These are phyloP conservation scores for Kradibia gibbosae DNA, from an alignment of 1,140 invertebrate genomes.

Conservation along the genomic window DNA sequence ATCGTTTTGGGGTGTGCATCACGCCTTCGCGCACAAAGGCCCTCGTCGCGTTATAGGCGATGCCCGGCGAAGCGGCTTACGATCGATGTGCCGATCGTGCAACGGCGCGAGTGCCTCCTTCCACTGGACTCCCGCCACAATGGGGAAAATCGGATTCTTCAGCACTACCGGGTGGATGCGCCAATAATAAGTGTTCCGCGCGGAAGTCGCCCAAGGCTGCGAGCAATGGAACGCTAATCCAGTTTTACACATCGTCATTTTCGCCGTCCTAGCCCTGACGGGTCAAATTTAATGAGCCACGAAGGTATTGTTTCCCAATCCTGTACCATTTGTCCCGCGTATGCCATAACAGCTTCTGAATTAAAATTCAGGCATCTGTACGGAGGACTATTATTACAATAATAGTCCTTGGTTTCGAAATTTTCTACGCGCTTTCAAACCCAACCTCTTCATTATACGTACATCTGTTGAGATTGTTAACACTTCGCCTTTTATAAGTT, in stretches of 20 bases:
- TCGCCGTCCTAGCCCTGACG: background rate
- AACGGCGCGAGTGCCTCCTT: slow-evolving; percentile 13
- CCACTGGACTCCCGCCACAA: background rate
- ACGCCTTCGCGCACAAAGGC: slow-evolving; percentile 16
- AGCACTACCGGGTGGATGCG: background rate
- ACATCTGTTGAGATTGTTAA: background rate
- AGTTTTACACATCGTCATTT: background rate
- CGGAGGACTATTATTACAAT: no score
- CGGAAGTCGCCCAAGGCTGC: background rate
- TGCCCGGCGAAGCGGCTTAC: slow-evolving; percentile 63
- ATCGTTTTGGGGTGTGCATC: slow-evolving; percentile 51
- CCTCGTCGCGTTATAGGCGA: background rate
- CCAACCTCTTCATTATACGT: background rate
- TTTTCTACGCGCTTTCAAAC: background rate
- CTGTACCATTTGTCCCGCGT: background rate
- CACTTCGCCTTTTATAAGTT: background rate
- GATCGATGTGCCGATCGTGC: slow-evolving; percentile 63
- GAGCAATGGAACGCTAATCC: background rate
- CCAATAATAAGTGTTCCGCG: background rate
- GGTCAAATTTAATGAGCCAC: background rate
- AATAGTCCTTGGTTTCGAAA: no score
- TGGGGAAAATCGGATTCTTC: background rate
- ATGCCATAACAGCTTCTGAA: background rate
- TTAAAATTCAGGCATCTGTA: no score
- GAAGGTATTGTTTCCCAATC: background rate